Evolutionary conservation across 2,797 vertebrate species (phyloP).

Genomic region (Aselliscus stoliczkanus): DNA sequence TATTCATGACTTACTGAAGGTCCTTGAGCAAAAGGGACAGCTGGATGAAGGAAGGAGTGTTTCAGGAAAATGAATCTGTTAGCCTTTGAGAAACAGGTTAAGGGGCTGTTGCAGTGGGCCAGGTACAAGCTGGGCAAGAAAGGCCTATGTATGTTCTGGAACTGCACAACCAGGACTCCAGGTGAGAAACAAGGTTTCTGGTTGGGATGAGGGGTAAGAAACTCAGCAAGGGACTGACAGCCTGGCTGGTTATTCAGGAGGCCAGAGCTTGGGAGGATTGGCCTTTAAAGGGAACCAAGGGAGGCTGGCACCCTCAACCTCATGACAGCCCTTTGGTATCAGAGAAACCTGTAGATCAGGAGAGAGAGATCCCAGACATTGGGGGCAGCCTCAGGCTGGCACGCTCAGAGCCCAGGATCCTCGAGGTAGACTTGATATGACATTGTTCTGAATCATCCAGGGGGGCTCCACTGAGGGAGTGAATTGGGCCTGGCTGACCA

Average conservation of each 20-base stretch:
- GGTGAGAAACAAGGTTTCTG: not conserved
- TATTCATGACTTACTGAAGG: not conserved
- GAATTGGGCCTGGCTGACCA: not conserved
- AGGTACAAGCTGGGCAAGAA: accelerated
- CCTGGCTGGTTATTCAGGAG: not conserved
- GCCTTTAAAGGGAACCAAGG: not conserved
- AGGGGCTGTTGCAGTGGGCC: not conserved
- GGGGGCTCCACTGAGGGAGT: not conserved
- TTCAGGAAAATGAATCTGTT: not conserved
- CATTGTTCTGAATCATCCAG: not conserved
- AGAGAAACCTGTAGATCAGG: not conserved
- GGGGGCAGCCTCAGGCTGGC: not conserved
- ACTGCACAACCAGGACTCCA: not conserved
- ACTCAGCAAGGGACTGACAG: not conserved
- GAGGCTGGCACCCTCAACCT: too few species aligned
- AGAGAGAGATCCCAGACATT: not conserved
- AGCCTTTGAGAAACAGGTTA: not conserved
- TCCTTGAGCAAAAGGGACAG: not conserved
- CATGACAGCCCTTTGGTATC: not conserved
- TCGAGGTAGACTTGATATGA: accelerated
- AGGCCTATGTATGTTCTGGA: not conserved
- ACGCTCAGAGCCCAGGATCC: not conserved
- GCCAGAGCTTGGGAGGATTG: not conserved
- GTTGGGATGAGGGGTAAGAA: not conserved
- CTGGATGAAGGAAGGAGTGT: not conserved